A percentile compares a stretch with the other conserved stretches of the same genome.
phyloP scores from a whole-genome alignment of 1,140 invertebrate genomes.

The Octopus bimaculoides region DNA sequence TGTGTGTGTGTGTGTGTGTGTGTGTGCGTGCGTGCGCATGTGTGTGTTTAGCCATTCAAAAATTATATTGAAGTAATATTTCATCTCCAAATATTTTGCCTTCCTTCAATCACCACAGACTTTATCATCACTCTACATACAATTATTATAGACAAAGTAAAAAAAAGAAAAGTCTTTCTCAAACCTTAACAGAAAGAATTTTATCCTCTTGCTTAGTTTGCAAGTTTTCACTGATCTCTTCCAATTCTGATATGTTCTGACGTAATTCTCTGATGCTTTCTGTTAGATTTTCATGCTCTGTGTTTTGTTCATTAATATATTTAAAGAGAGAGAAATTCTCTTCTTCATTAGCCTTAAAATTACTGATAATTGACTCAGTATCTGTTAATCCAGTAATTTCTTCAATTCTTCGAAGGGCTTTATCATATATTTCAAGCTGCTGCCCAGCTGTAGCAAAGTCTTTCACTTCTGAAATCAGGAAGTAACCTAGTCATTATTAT shows the following conservation, averaged over 20 bases:
- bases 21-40: not conserved
- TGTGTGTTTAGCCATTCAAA: not conserved
- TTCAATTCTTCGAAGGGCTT: not conserved
- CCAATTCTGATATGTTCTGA: not conserved
- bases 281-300: not conserved
- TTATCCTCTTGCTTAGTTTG: not conserved
- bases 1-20: no score
- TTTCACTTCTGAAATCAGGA: not conserved
- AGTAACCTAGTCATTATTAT: not conserved
- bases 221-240: not conserved
- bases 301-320: not conserved
- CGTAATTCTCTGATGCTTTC: not conserved
- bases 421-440: not conserved
- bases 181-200: not conserved
- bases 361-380: not conserved
- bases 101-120: not conserved
- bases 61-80: not conserved
- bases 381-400: not conserved
- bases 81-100: not conserved
- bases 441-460: not conserved
- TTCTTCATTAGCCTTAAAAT: not conserved
- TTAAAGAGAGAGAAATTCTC: not conserved
- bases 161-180: not conserved
- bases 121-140: not conserved
- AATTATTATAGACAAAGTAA: not conserved